phyloP scores from a whole-genome alignment of 35 echinoderm and acorn worm species.

The Acanthaster planci region DNA sequence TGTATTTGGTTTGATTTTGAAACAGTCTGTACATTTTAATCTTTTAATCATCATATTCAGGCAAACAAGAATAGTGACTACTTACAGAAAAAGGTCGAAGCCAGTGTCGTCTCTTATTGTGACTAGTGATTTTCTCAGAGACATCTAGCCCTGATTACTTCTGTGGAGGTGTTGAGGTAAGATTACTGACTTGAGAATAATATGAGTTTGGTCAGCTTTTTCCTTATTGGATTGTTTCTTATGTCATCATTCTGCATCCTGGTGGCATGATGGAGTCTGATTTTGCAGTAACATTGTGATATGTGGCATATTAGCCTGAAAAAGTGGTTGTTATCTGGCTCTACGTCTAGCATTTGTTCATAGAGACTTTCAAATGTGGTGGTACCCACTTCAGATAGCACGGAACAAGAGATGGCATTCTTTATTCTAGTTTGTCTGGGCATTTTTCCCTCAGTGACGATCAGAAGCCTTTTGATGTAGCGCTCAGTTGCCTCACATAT shows the following conservation, averaged over 20 bases:
- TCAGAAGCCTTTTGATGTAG: conserved; percentile 35
- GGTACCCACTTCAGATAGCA: background rate
- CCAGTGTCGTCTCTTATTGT: too few relatives aligned
- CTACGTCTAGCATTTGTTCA: background rate
- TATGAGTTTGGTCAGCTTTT: too few relatives aligned
- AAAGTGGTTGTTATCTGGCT: background rate
- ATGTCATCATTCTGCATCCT: background rate
- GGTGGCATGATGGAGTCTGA: background rate
- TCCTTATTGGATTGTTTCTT: too few relatives aligned
- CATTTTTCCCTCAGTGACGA: conserved; percentile 7
- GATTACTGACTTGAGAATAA: too few relatives aligned
- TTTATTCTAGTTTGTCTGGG: conserved; percentile 9
- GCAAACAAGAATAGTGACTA: too few relatives aligned
- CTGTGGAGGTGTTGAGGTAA: too few relatives aligned
- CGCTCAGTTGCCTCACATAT: conserved; percentile 51
- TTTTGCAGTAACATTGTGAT: background rate
- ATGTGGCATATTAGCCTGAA: background rate
- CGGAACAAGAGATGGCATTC: conserved; percentile 15
- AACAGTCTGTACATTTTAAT: too few relatives aligned
- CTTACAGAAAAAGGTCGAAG: too few relatives aligned
- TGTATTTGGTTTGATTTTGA: too few relatives aligned
- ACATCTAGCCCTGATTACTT: too few relatives aligned
- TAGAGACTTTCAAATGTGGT: background rate
- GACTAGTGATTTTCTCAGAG: too few relatives aligned
- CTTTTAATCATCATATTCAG: too few relatives aligned